These are phyloP conservation scores for Venturia canescens DNA, from an alignment of 1,140 invertebrate genomes.

Conservation along the genomic window DNA sequence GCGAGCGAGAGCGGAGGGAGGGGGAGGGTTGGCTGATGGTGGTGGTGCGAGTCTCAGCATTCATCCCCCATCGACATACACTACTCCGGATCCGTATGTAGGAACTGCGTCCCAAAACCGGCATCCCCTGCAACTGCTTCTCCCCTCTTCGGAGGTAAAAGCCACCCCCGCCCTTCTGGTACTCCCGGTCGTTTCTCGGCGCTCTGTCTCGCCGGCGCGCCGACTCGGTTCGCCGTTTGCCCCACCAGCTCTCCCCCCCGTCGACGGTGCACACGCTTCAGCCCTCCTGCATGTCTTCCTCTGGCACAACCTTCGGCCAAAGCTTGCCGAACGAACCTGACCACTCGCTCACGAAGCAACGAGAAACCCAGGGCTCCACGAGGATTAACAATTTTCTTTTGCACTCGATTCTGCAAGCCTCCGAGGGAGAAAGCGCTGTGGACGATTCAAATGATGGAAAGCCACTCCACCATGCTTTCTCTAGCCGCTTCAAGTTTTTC, in stretches of 20 bases:
- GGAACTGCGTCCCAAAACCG: constrained; percentile 29
- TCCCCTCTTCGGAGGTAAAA: constrained; percentile 17
- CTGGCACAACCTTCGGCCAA: neutral
- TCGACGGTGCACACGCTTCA: neutral
- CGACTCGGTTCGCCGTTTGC: neutral
- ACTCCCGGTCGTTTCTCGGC: constrained; percentile 32
- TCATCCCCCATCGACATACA: constrained; percentile 52
- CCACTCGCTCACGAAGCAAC: neutral
- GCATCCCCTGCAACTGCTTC: constrained; percentile 10
- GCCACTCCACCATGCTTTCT: too few relatives aligned
- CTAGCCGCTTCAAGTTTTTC: too few relatives aligned
- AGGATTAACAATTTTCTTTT: too few relatives aligned
- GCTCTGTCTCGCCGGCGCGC: neutral
- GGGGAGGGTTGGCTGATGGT: constrained; percentile 50
- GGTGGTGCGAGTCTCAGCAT: constrained; percentile 63
- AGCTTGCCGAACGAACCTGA: neutral
- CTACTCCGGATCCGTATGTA: constrained; percentile 39
- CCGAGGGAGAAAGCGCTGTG: too few relatives aligned
- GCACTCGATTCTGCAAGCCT: too few relatives aligned
- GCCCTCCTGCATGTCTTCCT: neutral
- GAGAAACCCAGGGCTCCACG: too few relatives aligned
- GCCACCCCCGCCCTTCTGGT: constrained; percentile 41
- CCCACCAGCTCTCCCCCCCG: neutral
- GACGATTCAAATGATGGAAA: too few relatives aligned
- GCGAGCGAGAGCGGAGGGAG: neutral